phyloP scores from a whole-genome alignment of 1,140 invertebrate genomes.

The Camponotus floridanus region DNA sequence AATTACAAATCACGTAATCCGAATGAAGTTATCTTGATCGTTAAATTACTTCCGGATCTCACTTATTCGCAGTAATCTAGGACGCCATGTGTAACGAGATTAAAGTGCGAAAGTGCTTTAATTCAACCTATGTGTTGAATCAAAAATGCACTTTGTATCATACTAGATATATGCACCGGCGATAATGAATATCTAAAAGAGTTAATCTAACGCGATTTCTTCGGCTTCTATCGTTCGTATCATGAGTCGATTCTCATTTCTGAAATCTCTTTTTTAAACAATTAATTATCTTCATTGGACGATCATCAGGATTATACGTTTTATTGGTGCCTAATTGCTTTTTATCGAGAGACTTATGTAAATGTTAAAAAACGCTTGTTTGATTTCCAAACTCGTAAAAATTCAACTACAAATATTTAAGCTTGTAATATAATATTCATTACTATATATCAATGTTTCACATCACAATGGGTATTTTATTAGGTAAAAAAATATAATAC shows the following conservation, averaged over 20 bases:
- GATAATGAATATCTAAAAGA: not conserved
- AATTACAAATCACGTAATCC: not conserved
- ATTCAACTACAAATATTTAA: not conserved
- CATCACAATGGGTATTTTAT: constrained; percentile 13
- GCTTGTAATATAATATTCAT: not conserved
- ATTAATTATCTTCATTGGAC: not conserved
- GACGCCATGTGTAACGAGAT: constrained; percentile 7
- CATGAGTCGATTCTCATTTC: not conserved
- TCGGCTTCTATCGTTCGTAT: constrained; percentile 40
- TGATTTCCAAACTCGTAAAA: not conserved
- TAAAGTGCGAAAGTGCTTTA: constrained; percentile 27
- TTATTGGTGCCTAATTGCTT: not conserved
- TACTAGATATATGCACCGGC: not conserved
- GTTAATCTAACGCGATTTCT: constrained; percentile 10
- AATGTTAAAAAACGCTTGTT: not conserved
- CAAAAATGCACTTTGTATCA: not conserved
- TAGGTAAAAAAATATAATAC: constrained; percentile 2
- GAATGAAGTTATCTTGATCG: not conserved
- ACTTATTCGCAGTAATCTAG: constrained; percentile 31
- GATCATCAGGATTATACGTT: constrained; percentile 55
- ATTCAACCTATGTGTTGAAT: constrained; percentile 25
- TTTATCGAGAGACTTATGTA: not conserved
- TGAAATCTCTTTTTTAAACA: constrained; percentile 2
- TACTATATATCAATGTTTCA: constrained; percentile 16
- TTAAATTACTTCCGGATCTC: constrained; percentile 12